Percentiles rank a stretch among this genome's conserved stretches.
These are phyloP conservation scores for Margarornis squamiger DNA, from an alignment of 2,797 vertebrate genomes.

Conservation along the genomic window DNA sequence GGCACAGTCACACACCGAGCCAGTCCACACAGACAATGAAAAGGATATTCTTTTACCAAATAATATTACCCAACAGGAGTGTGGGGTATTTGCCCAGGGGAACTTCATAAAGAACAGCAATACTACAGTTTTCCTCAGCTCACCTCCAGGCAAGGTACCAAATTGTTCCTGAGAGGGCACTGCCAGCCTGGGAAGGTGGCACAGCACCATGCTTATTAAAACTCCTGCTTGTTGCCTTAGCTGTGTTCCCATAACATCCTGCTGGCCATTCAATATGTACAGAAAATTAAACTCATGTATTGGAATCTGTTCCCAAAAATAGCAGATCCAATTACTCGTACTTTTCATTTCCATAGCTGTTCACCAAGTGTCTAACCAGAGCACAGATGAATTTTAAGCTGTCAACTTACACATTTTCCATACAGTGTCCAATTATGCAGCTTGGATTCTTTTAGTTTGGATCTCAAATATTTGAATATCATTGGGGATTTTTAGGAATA, in stretches of 20 bases:
- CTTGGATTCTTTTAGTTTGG: not conserved
- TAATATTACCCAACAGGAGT: not conserved
- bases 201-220: not conserved
- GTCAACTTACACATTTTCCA: not conserved
- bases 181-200: not conserved
- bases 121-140: not conserved
- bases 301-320: slow-evolving; percentile 25
- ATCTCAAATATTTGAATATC: not conserved
- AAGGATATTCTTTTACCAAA: not conserved
- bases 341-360: slow-evolving; percentile 29
- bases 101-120: not conserved
- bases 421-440: not conserved
- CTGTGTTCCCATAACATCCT: not conserved
- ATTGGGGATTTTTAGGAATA: not conserved
- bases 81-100: not conserved
- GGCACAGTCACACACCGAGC: not conserved
- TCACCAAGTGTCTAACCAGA: not conserved
- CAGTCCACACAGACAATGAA: not conserved
- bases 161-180: not conserved
- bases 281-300: not conserved
- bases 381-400: slow-evolving; percentile 11
- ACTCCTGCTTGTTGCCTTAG: not conserved
- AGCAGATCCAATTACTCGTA: not conserved
- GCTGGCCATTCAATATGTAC: not conserved
- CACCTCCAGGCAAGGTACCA: accelerated